phyloP scores from a whole-genome alignment of 2,888 invertebrate genomes.

The Aphodius granarius region DNA sequence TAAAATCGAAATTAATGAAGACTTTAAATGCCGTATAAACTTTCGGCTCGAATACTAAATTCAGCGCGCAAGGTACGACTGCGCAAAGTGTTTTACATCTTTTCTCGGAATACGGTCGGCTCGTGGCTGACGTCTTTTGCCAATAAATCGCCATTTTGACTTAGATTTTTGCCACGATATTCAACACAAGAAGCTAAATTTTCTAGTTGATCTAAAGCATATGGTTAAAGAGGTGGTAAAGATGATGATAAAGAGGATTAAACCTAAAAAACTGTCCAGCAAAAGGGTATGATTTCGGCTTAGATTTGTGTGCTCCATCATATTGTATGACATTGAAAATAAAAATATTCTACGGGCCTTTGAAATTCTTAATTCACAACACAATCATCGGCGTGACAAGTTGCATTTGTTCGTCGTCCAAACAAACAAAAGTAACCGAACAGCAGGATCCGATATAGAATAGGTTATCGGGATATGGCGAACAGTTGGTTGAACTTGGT shows the following conservation, averaged over 20 bases:
- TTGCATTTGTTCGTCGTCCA: neutral
- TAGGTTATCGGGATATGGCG: neutral
- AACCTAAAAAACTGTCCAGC: too few relatives aligned
- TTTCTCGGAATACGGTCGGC: neutral
- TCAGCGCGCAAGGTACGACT: neutral
- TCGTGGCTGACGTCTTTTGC: neutral
- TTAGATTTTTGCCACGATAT: too few relatives aligned
- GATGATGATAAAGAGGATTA: too few relatives aligned
- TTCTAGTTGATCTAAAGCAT: too few relatives aligned
- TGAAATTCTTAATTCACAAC: neutral
- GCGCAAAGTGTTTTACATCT: neutral
- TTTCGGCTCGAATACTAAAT: neutral
- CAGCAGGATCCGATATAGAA: neutral
- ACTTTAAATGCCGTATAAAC: neutral
- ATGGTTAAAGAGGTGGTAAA: too few relatives aligned
- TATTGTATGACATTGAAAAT: neutral
- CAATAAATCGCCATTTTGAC: neutral
- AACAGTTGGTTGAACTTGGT: constrained; percentile 21
- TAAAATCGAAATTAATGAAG: neutral
- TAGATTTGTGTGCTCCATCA: too few relatives aligned
- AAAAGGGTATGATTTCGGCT: too few relatives aligned
- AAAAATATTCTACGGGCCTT: neutral
- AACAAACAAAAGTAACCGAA: neutral
- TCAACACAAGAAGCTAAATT: too few relatives aligned
- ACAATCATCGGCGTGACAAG: neutral